phyloP scores from a whole-genome alignment of 2,797 vertebrate species.

The Enoplosus armatus region DNA sequence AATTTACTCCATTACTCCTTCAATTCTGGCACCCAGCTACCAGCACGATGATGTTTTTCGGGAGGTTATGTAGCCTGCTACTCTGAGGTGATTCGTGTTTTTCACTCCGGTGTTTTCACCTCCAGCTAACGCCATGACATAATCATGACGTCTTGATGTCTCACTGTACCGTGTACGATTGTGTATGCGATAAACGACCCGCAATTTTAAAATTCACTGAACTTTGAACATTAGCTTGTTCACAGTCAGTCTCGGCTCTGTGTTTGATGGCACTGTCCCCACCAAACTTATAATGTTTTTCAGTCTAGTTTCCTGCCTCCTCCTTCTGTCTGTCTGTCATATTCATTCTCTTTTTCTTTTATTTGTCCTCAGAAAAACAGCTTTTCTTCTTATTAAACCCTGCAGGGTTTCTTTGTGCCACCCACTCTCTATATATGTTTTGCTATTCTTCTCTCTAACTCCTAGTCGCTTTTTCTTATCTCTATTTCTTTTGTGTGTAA shows the following conservation, averaged over 20 bases:
- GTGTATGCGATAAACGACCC: too few relatives aligned
- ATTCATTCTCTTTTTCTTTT: not conserved
- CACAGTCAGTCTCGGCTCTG: conserved; percentile 3
- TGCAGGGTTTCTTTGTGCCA: conserved; percentile 23
- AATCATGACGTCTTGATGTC: too few relatives aligned
- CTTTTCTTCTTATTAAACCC: conserved; percentile 39
- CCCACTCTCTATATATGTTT: conserved; percentile 18
- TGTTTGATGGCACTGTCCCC: not conserved
- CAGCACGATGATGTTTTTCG: too few relatives aligned
- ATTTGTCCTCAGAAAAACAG: not conserved
- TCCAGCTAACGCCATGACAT: too few relatives aligned
- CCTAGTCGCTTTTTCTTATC: not conserved
- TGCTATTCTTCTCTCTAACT: conserved; percentile 3
- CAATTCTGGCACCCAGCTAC: too few relatives aligned
- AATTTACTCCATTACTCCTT: too few relatives aligned
- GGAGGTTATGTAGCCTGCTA: too few relatives aligned
- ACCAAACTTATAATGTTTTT: conserved; percentile 27
- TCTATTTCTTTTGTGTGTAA: conserved; percentile 16
- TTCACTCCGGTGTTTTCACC: too few relatives aligned
- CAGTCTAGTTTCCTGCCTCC: not conserved
- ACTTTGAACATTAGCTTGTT: too few relatives aligned
- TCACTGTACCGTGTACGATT: not conserved
- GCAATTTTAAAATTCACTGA: too few relatives aligned
- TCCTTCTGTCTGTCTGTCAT: conserved; percentile 5
- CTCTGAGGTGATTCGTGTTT: too few relatives aligned